These are phyloP conservation scores for Agriopis marginaria DNA, from an alignment of 2,888 invertebrate genomes.

Conservation along the genomic window DNA sequence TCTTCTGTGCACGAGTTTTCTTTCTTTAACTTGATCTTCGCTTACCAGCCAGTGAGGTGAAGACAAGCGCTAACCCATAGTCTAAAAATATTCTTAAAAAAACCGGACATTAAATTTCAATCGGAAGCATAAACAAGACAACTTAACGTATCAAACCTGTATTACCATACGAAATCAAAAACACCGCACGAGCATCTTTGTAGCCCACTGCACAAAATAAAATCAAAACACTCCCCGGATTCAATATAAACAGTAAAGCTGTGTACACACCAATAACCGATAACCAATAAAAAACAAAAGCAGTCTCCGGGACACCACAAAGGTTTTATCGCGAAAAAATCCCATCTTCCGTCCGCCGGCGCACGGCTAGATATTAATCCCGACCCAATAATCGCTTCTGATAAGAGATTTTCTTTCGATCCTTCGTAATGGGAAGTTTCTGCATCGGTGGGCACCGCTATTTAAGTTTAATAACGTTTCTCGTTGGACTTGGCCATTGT, in stretches of 20 bases:
- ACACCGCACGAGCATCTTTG: neutral
- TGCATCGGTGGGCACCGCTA: constrained; percentile 71
- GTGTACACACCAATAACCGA: constrained; percentile 47
- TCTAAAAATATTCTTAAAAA: neutral
- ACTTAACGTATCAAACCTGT: constrained; percentile 1
- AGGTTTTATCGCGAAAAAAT: constrained; percentile 68
- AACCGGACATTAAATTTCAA: neutral
- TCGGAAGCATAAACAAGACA: constrained; percentile 5
- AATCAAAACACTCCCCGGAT: constrained; percentile 39
- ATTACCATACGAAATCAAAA: constrained; percentile 9
- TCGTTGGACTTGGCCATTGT: constrained; percentile 52
- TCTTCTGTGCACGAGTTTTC: no score
- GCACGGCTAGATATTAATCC: constrained; percentile 78
- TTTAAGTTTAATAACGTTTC: constrained; percentile 80
- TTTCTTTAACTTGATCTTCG: no score
- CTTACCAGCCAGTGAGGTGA: no score
- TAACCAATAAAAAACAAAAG: constrained; percentile 49
- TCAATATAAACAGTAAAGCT: constrained; percentile 44
- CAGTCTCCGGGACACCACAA: constrained; percentile 50
- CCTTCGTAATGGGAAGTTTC: constrained; percentile 80
- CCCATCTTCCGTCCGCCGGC: constrained; percentile 60
- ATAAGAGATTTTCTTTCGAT: constrained; percentile 82
- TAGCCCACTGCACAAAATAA: constrained; percentile 34
- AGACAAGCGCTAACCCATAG: neutral
- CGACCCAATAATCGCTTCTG: constrained; percentile 74